These are phyloP conservation scores for Tachysurus fulvidraco DNA, from an alignment of 2,113 vertebrate species.

Conservation along the genomic window DNA sequence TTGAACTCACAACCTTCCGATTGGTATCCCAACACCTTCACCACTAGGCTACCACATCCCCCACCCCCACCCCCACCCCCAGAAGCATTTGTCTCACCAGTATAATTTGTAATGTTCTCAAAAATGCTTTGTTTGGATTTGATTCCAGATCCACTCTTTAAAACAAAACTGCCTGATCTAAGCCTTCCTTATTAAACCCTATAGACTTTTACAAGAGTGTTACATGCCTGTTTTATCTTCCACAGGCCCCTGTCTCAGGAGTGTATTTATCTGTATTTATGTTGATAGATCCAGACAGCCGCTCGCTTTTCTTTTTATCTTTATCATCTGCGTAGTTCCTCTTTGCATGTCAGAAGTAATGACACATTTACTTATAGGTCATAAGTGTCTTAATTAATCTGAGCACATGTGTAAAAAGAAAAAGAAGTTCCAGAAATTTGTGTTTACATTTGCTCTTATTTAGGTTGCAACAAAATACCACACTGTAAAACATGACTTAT, in stretches of 20 bases:
- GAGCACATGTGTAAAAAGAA: not conserved
- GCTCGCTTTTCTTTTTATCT: not conserved
- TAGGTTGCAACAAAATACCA: too few species aligned
- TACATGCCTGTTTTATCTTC: not conserved
- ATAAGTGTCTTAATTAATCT: not conserved
- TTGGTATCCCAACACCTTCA: too few species aligned
- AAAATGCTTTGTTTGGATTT: not conserved
- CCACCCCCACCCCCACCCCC: too few species aligned
- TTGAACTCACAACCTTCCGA: too few species aligned
- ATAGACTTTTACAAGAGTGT: not conserved
- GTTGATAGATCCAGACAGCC: not conserved
- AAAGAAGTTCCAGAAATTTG: not conserved
- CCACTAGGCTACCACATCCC: too few species aligned
- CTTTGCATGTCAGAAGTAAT: constrained; percentile 22
- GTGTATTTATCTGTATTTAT: not conserved
- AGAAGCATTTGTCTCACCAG: not conserved
- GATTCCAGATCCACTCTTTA: not conserved
- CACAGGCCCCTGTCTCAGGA: not conserved
- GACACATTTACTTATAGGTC: not conserved
- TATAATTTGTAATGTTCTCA: not conserved
- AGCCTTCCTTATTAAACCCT: not conserved
- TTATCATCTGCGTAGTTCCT: not conserved
- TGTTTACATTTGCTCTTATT: not conserved
- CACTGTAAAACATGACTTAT: too few species aligned
- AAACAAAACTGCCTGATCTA: not conserved